Base-by-base conservation (phyloP, 2,888 invertebrate species). In the Brenthis ino region DNA sequence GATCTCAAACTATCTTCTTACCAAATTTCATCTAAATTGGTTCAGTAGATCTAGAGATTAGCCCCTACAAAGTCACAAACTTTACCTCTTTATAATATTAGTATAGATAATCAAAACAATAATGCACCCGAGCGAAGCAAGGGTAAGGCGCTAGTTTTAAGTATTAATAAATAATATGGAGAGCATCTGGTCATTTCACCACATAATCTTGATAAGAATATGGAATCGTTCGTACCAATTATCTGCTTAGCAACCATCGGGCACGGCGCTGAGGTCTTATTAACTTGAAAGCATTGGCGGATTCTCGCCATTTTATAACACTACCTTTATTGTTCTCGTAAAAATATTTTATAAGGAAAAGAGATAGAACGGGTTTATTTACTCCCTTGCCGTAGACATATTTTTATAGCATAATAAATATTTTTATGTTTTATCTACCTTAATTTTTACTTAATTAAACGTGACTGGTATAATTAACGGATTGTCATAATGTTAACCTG, bases 211-310 rank as follows among this genome's bases (percentile, higher is more conserved):
- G 13, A 61, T 61, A 53, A 51, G 12, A 51, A 51, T 50, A 37
- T 51, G 2, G 16, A 61, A 37, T 61, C 28, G 16, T 50, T 37
- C 16, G 33, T 16, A 6, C 60, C 57, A 67, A 68, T 68, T 70
- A 55, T 73, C 37, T 51, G 58, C 47, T 61, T 37, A 54, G 16
- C 50, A 56, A 61, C 65, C 54, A 24, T 57, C 57, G 11, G 64
- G 28, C 24, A 50, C 51, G 50, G 28, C 55, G 14, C 55, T 28
- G 14, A 50, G 48, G 58, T 20, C 50, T 58, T 67, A 70, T 64
- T 57, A 67, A 57, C 54, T 67, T 67, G 67, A 57, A 67, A 64
- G 69, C 67, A 63, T 67, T 58, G 70, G 55, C 48, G 54, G 55
- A 28, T 70, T 67, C 50, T 47, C 63, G 57, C 67, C 57, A 43